Percentiles rank a stretch among this genome's conserved stretches.
These are phyloP conservation scores for Bhutanitis thaidina DNA, from an alignment of 2,888 invertebrate genomes.

Conservation along the genomic window DNA sequence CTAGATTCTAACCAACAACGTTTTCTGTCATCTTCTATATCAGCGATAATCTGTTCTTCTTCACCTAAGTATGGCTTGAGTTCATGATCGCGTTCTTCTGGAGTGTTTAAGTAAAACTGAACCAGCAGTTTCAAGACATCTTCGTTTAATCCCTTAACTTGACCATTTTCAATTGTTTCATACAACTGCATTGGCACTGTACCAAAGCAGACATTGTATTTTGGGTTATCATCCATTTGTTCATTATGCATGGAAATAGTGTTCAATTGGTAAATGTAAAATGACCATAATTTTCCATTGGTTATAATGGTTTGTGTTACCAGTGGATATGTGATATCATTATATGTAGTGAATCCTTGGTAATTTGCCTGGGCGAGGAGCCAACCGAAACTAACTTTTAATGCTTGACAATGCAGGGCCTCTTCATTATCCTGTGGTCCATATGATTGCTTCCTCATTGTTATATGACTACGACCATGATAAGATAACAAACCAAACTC, in stretches of 20 bases:
- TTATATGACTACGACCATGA: constrained; percentile 83
- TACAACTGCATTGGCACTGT: constrained; percentile 86
- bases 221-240: constrained; percentile 82
- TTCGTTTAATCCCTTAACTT: constrained; percentile 89
- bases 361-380: constrained; percentile 88
- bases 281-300: constrained; percentile 92
- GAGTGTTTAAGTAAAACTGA: constrained; percentile 86
- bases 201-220: constrained; percentile 90
- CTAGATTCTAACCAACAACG: constrained; percentile 84
- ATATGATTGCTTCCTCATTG: constrained; percentile 60
- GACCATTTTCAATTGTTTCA: constrained; percentile 85
- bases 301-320: constrained; percentile 93
- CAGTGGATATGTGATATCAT: constrained; percentile 95
- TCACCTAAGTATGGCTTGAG: constrained; percentile 87
- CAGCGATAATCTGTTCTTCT: constrained; percentile 79
- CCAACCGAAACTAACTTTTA: constrained; percentile 90
- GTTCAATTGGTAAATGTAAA: constrained; percentile 95
- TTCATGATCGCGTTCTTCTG: constrained; percentile 80
- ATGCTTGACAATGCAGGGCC: constrained; percentile 85
- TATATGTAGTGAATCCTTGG: constrained; percentile 93
- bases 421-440: constrained; percentile 81
- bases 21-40: constrained; percentile 84
- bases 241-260: constrained; percentile 85
- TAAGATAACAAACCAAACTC: constrained; percentile 90
- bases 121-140: constrained; percentile 86